Evolutionary conservation across 2,797 vertebrate genomes (phyloP).

Genomic region (Diplodus sargus): DNA sequence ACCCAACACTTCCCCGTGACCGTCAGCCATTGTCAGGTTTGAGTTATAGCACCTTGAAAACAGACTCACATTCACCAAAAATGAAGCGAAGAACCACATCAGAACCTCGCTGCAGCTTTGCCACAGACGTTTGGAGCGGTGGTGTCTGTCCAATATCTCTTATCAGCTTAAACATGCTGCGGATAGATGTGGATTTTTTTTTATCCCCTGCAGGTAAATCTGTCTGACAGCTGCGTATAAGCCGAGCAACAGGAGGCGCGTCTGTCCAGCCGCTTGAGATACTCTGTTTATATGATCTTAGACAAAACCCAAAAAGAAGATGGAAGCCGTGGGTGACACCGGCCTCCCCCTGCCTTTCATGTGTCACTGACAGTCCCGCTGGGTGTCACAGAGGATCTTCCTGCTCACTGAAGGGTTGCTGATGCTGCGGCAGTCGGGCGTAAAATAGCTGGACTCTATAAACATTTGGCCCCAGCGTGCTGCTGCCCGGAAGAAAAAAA

Average conservation of each 20-base stretch:
- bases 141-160: neutral
- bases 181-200: neutral
- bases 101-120: neutral
- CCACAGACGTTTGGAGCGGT: neutral
- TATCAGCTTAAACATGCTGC: slow-evolving; percentile 25
- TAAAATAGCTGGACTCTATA: slow-evolving; percentile 31
- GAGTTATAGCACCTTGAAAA: neutral
- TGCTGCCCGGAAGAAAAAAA: slow-evolving; percentile 16
- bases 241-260: neutral
- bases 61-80: slow-evolving; percentile 13
- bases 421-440: slow-evolving; percentile 32
- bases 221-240: neutral
- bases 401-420: slow-evolving; percentile 45
- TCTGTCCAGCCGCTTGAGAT: slow-evolving; percentile 10
- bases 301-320: slow-evolving; percentile 3
- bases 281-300: neutral
- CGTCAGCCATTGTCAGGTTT: slow-evolving; percentile 27
- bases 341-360: neutral
- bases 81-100: slow-evolving; percentile 12
- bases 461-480: slow-evolving; percentile 38
- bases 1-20: slow-evolving; percentile 5
- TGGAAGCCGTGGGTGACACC: slow-evolving; percentile 10
- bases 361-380: slow-evolving; percentile 18
- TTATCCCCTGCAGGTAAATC: slow-evolving; percentile 7
- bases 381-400: slow-evolving; percentile 17